Conservation (phyloP, 2,113 vertebrate species). For the human (Homo sapiens) region DNA sequence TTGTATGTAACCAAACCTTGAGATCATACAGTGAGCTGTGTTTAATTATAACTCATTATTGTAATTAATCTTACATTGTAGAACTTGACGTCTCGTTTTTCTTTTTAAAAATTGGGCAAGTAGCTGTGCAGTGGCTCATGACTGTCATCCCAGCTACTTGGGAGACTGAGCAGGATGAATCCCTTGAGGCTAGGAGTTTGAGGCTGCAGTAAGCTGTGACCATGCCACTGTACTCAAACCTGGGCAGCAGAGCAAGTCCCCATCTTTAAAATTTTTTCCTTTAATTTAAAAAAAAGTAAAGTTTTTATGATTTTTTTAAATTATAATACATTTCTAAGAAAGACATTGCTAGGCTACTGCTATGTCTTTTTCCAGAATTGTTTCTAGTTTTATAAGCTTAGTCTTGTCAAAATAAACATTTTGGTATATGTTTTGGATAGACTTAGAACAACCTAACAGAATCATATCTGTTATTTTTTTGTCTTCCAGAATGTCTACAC, state of each 20-base stretch:
- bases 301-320: not conserved
- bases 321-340: not conserved
- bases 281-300: not conserved
- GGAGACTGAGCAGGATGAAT: no score
- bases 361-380: not conserved
- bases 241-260: not conserved
- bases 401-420: not conserved
- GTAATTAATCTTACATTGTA: not conserved
- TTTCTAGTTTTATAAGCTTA: not conserved
- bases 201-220: no score
- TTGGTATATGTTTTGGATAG: not conserved
- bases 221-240: no score
- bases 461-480: slow-evolving; percentile 4
- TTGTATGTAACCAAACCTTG: not conserved
- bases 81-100: not conserved
- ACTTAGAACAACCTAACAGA: not conserved
- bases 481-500: slow-evolving; percentile 87
- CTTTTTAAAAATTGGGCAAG: not conserved
- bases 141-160: no score
- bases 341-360: not conserved
- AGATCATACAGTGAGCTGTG: not conserved
- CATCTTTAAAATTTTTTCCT: not conserved
- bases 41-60: slow-evolving; percentile 1
- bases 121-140: no score
- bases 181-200: no score